phyloP scores from a whole-genome alignment of 2,113 vertebrate species.

The Macquaria ambigua region DNA sequence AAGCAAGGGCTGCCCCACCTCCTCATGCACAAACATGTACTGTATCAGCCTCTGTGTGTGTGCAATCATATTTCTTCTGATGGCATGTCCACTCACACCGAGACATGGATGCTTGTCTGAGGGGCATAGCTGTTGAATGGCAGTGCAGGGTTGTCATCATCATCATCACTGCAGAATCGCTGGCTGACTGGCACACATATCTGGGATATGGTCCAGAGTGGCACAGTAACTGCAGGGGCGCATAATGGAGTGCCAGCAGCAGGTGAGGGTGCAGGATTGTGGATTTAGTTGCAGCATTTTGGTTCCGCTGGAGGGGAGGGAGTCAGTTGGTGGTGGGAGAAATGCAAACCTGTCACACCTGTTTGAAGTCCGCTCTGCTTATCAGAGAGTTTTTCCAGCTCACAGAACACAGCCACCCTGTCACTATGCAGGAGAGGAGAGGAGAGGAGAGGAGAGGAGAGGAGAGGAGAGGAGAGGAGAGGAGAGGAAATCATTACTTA shows the following conservation, averaged over 20 bases:
- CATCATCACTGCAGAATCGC: slow-evolving; percentile 15
- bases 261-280: slow-evolving; percentile 46
- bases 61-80: slow-evolving; percentile 3
- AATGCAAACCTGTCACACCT: slow-evolving; percentile 71
- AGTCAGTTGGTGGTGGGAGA: slow-evolving; percentile 48
- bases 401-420: slow-evolving; percentile 31
- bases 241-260: slow-evolving; percentile 41
- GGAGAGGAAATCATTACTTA: slow-evolving; percentile 31
- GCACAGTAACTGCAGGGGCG: slow-evolving; percentile 14
- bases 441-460: slow-evolving; percentile 37
- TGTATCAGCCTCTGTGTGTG: slow-evolving; percentile 4
- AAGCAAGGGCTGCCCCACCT: background rate
- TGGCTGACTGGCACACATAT: slow-evolving; percentile 40
- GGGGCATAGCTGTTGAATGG: slow-evolving; percentile 30
- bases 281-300: slow-evolving; percentile 55
- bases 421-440: slow-evolving; percentile 20
- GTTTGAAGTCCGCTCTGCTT: slow-evolving; percentile 64
- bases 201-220: slow-evolving; percentile 15
- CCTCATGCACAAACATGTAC: background rate
- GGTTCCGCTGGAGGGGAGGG: slow-evolving; percentile 33
- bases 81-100: background rate
- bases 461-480: slow-evolving; percentile 6
- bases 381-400: slow-evolving; percentile 60
- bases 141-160: slow-evolving; percentile 39
- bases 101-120: slow-evolving; percentile 24